Conservation (phyloP, 2,113 vertebrate genomes). For the Melanocharis versteri region DNA sequence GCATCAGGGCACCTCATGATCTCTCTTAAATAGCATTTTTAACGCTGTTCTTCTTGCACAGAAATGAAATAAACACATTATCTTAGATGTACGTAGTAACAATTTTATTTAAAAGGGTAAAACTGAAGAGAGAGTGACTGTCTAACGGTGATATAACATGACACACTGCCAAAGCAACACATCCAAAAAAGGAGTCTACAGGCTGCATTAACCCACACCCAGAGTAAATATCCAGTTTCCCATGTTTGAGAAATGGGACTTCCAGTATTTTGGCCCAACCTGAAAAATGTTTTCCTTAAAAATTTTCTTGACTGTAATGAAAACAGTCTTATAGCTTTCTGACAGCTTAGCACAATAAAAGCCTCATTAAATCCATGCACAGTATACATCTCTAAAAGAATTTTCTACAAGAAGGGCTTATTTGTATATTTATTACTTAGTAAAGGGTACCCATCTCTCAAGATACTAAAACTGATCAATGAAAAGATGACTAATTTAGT, state of each 20-base stretch:
- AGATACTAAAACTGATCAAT: not conserved
- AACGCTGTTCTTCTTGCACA: not conserved
- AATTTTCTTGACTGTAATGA: not conserved
- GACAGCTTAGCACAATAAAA: not conserved
- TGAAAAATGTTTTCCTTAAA: not conserved
- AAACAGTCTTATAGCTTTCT: not conserved
- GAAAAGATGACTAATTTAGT: not conserved
- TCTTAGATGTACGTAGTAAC: not conserved
- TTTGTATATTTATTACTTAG: not conserved
- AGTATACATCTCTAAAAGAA: not conserved
- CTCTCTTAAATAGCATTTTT: not conserved
- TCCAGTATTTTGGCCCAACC: not conserved
- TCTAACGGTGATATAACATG: not conserved
- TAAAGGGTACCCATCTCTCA: not conserved
- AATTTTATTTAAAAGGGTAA: not conserved
- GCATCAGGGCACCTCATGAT: accelerated
- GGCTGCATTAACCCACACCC: not conserved
- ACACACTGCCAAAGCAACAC: not conserved
- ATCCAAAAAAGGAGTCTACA: not conserved
- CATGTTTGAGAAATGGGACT: not conserved
- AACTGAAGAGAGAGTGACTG: not conserved
- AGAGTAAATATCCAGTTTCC: not conserved
- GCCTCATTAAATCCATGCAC: not conserved
- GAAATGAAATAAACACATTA: not conserved
- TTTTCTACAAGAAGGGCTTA: not conserved